These are phyloP conservation scores for Temnothorax curvispinosus DNA, from an alignment of 1,140 invertebrate genomes.

Conservation along the genomic window DNA sequence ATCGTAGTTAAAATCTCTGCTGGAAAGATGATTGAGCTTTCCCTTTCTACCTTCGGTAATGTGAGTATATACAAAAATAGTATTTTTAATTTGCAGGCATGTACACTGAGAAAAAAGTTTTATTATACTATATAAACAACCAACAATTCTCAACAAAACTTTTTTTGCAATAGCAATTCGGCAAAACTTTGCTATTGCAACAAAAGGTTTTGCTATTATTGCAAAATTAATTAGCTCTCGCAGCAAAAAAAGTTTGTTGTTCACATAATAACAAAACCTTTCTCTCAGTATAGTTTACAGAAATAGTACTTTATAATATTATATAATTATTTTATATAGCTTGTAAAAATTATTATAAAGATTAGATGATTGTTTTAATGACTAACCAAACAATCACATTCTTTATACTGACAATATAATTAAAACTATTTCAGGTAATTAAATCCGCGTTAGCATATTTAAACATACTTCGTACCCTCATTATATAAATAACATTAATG, in stretches of 20 bases:
- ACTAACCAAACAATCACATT: neutral
- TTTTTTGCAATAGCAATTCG: too few species aligned
- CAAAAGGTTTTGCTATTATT: too few species aligned
- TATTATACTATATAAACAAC: too few species aligned
- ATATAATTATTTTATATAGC: neutral
- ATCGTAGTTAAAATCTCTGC: slow-evolving; percentile 70
- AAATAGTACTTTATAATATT: neutral
- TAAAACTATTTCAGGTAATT: slow-evolving; percentile 69
- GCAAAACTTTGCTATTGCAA: too few species aligned
- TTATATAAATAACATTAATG: slow-evolving; percentile 10
- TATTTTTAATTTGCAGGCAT: neutral
- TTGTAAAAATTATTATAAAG: slow-evolving; percentile 11
- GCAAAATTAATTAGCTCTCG: too few species aligned
- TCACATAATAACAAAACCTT: too few species aligned
- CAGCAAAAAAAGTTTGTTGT: too few species aligned
- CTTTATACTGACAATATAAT: neutral
- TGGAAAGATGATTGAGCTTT: slow-evolving; percentile 71
- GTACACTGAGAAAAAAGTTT: neutral
- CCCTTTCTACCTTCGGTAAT: slow-evolving; percentile 71
- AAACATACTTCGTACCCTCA: slow-evolving; percentile 55
- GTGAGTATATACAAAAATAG: slow-evolving; percentile 67
- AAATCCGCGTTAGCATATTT: slow-evolving; percentile 67
- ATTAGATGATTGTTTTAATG: neutral
- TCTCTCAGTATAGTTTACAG: too few species aligned
- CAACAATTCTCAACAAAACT: too few species aligned